Base-by-base conservation (phyloP, 2,797 vertebrate species). In the Cichlasoma orientale region DNA sequence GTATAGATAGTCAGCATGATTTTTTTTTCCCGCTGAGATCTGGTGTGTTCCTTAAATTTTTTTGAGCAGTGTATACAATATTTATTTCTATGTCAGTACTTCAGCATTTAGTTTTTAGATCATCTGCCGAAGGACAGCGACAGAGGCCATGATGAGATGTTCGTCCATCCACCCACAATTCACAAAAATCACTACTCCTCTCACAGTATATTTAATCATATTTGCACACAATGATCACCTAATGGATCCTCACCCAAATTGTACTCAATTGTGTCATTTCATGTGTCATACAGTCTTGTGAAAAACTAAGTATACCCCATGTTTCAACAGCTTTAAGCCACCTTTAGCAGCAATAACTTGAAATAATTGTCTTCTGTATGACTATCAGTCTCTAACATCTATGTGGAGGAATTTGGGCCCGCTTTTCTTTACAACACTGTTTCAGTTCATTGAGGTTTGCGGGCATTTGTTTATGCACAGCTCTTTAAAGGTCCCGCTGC, bases 71-170 rank as follows among this genome's bases (percentile, higher is more conserved):
- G 33, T 36, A 10, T 36, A 36, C 33, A 36, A 36, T 47, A 27
- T 66, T 6, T 66, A 66, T 44, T 66, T 66, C 5, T 19, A 4
- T 66, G 41, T 47, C 38, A 66, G 16, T 19, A 23, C 44, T 66
- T 2, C 16, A 66, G 38, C 19, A 3, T 66, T 66, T 12, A 10
- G 9, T 66, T 47, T 66, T 27, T 66, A 0, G 41, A 2, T 66
- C 10, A 47, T 12, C 16, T 27, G 61, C 0, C 3, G 0, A 47
- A 44, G 9, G 38, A 66, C 61, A 44, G 36, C 25, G 25, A 38
- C 59, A 63, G 59, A 63, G 59, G 10, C 38, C 41, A 63, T 18
- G 38, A 1, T 44, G 59, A 63, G 36, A 14, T 63, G 8, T 18
- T 63, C 23, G 21, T 41, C 4, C 36, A 44, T 4, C 38, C 0